Base-by-base conservation (phyloP, 2,113 vertebrate species). In the Oncorhynchus gorbuscha region DNA sequence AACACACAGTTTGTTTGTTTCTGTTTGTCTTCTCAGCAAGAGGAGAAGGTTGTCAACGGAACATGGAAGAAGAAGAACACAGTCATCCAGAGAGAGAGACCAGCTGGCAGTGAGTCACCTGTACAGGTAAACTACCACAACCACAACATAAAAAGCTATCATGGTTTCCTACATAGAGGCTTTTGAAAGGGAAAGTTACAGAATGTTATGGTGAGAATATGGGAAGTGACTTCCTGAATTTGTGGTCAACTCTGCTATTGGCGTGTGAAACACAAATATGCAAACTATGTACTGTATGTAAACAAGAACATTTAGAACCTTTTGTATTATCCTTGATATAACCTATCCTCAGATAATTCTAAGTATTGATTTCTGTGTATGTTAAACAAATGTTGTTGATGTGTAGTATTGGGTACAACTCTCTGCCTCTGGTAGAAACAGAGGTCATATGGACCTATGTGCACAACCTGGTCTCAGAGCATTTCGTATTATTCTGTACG, bases 51-150 rank as follows among this genome's bases (percentile, higher is more conserved):
- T 64, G 84, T 77, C 77, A 89, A 72, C 12, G 81, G 80, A 26
- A 24, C 83, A 1, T 86, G 85, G 88, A 92, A 86, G 86, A 93
- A 86, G 84, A 93, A 81, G 77, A 93, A 94, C 71, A 92, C 91
- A 68, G 80, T 93, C 72, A 89, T 91, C 81, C 87, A 86, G 55
- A 88, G 90, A 84, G 92, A 90, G 80, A 89, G 92, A 66, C 92
- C 92, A 3, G 87, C 91, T 75, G 91, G 93, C 75, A 86, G 89
- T 72, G 93, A 94, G 87, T 89, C 91, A 67, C 84, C 88, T 82
- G 87, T 83, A 32, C 91, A 89, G 91, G 92, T 92, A 89, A 70
- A 86, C 76, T 79, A 65, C 39, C 20, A 1, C 69, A 69, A 58
- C 14, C 16, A 58, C 14, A 58, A 58, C 20, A 58, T 58, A 58